Evolutionary conservation across 2,888 invertebrate genomes (phyloP), one percentile per base, ranked within the genome.

Genomic region (Cataglyphis cursor): DNA sequence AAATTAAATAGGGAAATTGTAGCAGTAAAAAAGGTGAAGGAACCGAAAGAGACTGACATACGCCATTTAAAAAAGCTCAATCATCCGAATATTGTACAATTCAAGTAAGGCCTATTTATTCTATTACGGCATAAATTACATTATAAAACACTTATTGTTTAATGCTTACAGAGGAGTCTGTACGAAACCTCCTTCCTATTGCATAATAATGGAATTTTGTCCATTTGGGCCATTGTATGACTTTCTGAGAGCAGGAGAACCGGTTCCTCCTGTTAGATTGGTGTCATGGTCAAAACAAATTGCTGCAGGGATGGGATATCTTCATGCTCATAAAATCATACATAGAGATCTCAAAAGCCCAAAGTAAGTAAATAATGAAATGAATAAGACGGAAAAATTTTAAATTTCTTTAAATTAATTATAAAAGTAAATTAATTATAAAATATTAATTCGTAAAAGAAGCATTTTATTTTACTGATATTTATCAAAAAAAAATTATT

Each of bases 301-400:
- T 83, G 99, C 99, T 48, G 96, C 97, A 84, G 99, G 99, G 80
- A 99, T 99, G 99, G 97, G 97, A 92, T 99, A 99, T 95, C 96
- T 99, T 81, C 99, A 99, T 95, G 96, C 96, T 62, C 98, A 99
- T 94, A 99, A 99, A 95, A 99, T 99, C 91, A 99, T 99, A 93
- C 99, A 99, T 94, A 96, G 99, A 86, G 99, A 99, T 96, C 96
- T 99, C 87, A 99, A 99, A 95, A 99, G 99, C 94, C 99, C 99
- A 66, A 99, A 99, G 99, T 99, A 96, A 97, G 97, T 96, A 62
- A 65, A 73, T 8, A 18, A 78, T 18, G 3, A 41, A 38, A 66
- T 28, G 0, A 15, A 65, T 24, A 38, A 24, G n/a, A 75, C 35
- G 18, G 6, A n/a, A 57, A 38, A 15, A 44, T 12, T 54, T 4